phyloP scores from a whole-genome alignment of 2,888 invertebrate genomes.

The Smittia sp. region DNA sequence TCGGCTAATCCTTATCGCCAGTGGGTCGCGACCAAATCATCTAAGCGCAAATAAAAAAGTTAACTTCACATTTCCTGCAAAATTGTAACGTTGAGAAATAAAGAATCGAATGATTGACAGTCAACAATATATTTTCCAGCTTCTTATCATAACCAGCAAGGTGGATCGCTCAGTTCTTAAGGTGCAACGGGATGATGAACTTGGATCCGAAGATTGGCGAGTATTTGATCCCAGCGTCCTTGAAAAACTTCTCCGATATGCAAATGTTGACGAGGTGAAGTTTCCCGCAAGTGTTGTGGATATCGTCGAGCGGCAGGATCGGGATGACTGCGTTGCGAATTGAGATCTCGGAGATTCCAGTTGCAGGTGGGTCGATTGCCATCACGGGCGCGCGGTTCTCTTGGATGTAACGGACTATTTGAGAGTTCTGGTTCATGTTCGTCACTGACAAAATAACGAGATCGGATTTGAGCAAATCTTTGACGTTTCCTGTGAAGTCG shows the following conservation, averaged over 20 bases:
- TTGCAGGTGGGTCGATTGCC: slow-evolving; percentile 72
- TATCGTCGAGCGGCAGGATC: slow-evolving; percentile 66
- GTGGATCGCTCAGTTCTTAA: slow-evolving; percentile 6
- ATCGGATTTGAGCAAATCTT: slow-evolving; percentile 54
- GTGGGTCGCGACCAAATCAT: slow-evolving; percentile 26
- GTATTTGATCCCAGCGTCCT: slow-evolving; percentile 73
- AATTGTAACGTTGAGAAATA: not conserved
- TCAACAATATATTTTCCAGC: too few species aligned
- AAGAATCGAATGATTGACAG: not conserved
- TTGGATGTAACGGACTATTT: slow-evolving; percentile 66
- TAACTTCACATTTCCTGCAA: not conserved
- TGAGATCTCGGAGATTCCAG: slow-evolving; percentile 60
- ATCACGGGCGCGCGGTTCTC: slow-evolving; percentile 68
- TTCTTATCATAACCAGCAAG: not conserved
- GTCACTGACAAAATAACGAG: slow-evolving; percentile 53
- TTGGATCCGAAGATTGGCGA: slow-evolving; percentile 59
- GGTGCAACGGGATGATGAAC: slow-evolving; percentile 73
- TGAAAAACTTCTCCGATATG: slow-evolving; percentile 73
- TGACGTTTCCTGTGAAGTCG: slow-evolving; percentile 57
- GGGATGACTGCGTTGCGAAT: slow-evolving; percentile 70
- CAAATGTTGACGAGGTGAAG: slow-evolving; percentile 83
- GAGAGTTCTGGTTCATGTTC: slow-evolving; percentile 52
- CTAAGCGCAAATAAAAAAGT: not conserved
- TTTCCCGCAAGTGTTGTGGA: slow-evolving; percentile 62
- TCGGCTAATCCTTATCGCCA: slow-evolving; percentile 32